Evolutionary conservation across 53 echinoderm and acorn worm species (phyloP).

Genomic region (Echinarachnius parma): DNA sequence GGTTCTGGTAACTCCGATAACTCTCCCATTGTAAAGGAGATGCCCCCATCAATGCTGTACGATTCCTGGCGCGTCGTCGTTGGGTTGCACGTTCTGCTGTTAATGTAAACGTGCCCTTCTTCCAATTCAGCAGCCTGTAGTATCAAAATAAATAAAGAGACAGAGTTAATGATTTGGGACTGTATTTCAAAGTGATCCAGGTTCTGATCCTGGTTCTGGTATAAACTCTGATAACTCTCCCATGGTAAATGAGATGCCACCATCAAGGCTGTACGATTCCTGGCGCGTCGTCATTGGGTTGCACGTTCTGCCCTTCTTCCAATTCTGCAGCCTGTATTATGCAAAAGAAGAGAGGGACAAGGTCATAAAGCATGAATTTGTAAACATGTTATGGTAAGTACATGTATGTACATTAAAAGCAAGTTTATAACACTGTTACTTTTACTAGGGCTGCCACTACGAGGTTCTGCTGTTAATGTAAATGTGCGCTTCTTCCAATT

Average conservation of each 20-base stretch:
- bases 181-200: too few species aligned
- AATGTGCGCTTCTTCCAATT: too few species aligned
- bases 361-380: too few species aligned
- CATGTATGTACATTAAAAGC: too few species aligned
- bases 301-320: conserved; percentile 72
- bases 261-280: conserved; percentile 70
- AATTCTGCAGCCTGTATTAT: conserved; percentile 87
- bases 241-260: conserved; percentile 38
- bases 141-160: too few species aligned
- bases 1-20: conserved; percentile 71
- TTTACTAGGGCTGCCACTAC: too few species aligned
- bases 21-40: conserved; percentile 53
- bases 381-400: too few species aligned
- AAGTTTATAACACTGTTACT: too few species aligned
- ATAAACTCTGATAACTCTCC: conserved; percentile 66
- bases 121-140: conserved; percentile 78
- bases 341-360: too few species aligned
- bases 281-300: conserved; percentile 58
- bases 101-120: conserved; percentile 71
- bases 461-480: too few species aligned
- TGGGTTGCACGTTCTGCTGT: conserved; percentile 73
- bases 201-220: conserved; percentile 75
- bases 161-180: too few species aligned
- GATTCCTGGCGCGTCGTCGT: conserved; percentile 69
- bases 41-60: conserved; percentile 57